Base-by-base conservation (phyloP, 2,888 invertebrate genomes). In the Morpho achilles region DNA sequence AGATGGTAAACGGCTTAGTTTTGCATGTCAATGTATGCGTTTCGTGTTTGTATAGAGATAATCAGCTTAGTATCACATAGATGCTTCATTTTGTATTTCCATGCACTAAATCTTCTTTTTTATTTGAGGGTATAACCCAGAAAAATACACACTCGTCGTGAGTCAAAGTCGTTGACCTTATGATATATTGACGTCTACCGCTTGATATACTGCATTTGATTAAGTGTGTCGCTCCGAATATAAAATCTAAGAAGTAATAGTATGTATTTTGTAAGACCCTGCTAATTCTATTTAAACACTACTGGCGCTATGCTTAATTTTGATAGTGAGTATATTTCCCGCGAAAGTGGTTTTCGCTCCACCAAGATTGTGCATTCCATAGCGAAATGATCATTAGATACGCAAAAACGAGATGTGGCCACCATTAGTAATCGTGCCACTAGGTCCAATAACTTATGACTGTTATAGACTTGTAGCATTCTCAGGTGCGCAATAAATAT, bases 261-360 rank as follows among this genome's bases (percentile, higher is more conserved):
- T 68, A 69, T 74, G 70, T 72, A 75, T 77, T 79, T 76, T 79
- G 82, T 82, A 80, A 77, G 80, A 76, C 79, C 74, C 69, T 76
- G 74, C 32, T 32, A 16, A 16, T 16, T 16, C 16, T 16, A 5
- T 32, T 32, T 32, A 32, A 32, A 64, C 65, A 69, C 73, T 73
- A 76, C 74, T 74, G 70, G 68, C 32, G 56, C 53, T 47, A 48
- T 56, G 47, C 16, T 52, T 8, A 39, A 54, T 53, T 61, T 53
- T 63, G 56, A 63, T 54, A 32, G 22, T 53, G 10, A 53, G 46
- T 39, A n/a, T 42, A 48, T 68, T 65, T 63, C 74, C 74, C 79
- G 77, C 79, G 82, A 87, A 86, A 85, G 87, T 81, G 70, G 84
- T 81, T 81, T 80, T 82, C 77, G 78, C 71, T 69, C 65, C 65